phyloP scores from a whole-genome alignment of 2,797 vertebrate genomes.

The Periparus ater region DNA sequence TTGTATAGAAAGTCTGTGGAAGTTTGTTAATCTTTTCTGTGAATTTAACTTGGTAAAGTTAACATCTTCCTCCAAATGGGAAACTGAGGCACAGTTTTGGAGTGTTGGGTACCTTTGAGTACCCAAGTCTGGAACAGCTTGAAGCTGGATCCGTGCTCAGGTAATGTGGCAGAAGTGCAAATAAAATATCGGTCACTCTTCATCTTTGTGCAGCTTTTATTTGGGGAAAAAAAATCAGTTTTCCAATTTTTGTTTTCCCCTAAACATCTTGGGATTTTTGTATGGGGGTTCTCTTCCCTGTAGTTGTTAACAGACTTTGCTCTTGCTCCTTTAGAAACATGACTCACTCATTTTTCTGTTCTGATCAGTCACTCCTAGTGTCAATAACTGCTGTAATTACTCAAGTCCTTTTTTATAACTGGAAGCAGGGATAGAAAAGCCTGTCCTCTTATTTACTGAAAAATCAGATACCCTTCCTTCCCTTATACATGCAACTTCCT shows the following conservation, averaged over 20 bases:
- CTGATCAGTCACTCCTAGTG: background rate
- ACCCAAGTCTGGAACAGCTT: background rate
- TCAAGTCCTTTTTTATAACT: background rate
- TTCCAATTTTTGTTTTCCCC: background rate
- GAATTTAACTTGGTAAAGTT: background rate
- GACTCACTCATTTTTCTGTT: constrained; percentile 15
- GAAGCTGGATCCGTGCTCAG: background rate
- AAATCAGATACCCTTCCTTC: background rate
- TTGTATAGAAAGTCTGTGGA: background rate
- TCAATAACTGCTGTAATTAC: background rate
- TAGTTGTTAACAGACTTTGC: background rate
- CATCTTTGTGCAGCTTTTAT: background rate
- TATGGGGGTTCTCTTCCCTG: background rate
- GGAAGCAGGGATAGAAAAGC: constrained; percentile 7
- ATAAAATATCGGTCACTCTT: background rate
- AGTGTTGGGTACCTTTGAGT: background rate
- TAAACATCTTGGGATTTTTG: background rate
- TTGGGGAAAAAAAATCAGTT: background rate
- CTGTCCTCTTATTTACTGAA: constrained; percentile 25
- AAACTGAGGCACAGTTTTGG: background rate
- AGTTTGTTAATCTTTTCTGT: background rate
- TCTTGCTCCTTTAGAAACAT: background rate
- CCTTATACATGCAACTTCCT: constrained; percentile 56
- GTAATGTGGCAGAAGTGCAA: background rate
- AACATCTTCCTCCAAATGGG: background rate